Evolutionary conservation across 2,888 invertebrate genomes (phyloP).

Genomic region (Cerastis leucographa): DNA sequence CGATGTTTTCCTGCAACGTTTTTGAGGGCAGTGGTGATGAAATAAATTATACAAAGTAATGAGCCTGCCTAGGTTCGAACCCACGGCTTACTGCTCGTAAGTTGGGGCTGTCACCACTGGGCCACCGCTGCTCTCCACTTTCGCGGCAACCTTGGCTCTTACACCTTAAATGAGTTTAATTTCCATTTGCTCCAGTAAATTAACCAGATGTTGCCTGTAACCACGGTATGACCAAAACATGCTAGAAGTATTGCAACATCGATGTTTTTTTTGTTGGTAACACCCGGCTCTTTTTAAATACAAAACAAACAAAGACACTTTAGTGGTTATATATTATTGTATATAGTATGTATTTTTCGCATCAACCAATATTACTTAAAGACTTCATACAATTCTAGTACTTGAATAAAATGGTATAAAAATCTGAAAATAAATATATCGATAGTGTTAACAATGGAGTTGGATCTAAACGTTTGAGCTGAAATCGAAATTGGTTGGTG

Average conservation of each 20-base stretch:
- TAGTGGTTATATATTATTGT: too few species aligned
- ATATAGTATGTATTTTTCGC: neutral
- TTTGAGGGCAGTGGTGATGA: too few species aligned
- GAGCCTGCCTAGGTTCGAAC: too few species aligned
- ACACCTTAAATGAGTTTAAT: neutral
- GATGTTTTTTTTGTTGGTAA: neutral
- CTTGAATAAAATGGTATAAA: constrained; percentile 1
- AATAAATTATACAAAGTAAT: too few species aligned
- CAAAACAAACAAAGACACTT: neutral
- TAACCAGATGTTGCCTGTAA: neutral
- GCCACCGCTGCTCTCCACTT: too few species aligned
- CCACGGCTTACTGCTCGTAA: too few species aligned
- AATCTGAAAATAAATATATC: neutral
- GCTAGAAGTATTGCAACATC: neutral
- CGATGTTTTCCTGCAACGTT: too few species aligned
- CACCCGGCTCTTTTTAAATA: neutral
- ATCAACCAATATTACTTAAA: constrained; percentile 3
- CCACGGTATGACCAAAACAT: neutral
- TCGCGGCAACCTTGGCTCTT: too few species aligned
- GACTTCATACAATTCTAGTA: neutral
- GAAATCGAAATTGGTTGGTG: constrained; percentile 33
- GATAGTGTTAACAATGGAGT: neutral
- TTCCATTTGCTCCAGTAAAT: constrained; percentile 1
- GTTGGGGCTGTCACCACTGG: too few species aligned
- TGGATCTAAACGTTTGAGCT: constrained; percentile 21